Evolutionary conservation across 2,888 invertebrate genomes (phyloP).

Genomic region (Caenorhabditis afra): DNA sequence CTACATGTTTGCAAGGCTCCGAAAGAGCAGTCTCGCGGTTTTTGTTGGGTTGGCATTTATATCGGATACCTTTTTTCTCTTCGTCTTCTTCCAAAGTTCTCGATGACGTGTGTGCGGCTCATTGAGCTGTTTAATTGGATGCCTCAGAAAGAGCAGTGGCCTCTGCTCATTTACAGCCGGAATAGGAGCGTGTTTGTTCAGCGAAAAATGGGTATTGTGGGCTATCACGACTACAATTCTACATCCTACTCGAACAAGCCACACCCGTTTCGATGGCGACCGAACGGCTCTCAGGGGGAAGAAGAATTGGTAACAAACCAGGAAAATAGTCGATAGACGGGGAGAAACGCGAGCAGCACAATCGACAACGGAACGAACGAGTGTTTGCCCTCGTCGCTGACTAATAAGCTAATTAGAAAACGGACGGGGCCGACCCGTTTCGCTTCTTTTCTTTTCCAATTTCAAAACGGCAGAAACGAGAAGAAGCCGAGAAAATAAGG

Average conservation of each 20-base stretch:
- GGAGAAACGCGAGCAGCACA: constrained; percentile 9
- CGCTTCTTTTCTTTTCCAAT: not conserved
- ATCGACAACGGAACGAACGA: constrained; percentile 25
- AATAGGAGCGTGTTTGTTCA: constrained; percentile 27
- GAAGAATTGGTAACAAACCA: constrained; percentile 38
- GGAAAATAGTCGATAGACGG: constrained; percentile 6
- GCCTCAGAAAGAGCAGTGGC: constrained; percentile 28
- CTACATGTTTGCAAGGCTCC: constrained; percentile 14
- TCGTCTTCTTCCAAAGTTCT: constrained; percentile 2
- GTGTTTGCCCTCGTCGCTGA: constrained; percentile 32
- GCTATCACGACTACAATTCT: constrained; percentile 16
- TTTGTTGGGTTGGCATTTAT: constrained; percentile 26
- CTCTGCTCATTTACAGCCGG: constrained; percentile 34
- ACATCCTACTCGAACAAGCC: constrained; percentile 13
- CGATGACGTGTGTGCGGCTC: constrained; percentile 33
- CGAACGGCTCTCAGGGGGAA: constrained; percentile 7
- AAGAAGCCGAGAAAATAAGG: constrained; percentile 2
- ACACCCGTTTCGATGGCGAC: constrained; percentile 40
- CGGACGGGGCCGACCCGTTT: not conserved
- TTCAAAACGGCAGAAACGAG: not conserved
- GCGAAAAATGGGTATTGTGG: constrained; percentile 11
- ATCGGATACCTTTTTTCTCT: constrained; percentile 32
- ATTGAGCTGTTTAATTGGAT: constrained; percentile 38
- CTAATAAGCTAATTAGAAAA: constrained; percentile 47
- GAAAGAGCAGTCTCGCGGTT: not conserved